phyloP scores from a whole-genome alignment of 2,888 invertebrate genomes.

The Aspidiotus destructor region DNA sequence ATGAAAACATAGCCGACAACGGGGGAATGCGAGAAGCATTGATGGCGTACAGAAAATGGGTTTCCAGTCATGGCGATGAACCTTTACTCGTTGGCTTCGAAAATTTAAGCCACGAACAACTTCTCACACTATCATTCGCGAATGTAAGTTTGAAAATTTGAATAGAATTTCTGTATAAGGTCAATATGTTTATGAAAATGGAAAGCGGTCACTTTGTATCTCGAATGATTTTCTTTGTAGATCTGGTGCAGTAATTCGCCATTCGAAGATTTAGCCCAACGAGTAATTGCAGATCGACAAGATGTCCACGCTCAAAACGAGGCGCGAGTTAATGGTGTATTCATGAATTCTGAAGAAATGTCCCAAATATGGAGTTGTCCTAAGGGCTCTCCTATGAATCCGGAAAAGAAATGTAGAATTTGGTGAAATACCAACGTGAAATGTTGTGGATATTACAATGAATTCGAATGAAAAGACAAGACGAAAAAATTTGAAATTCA shows the following conservation, averaged over 20 bases:
- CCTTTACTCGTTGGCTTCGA: constrained; percentile 57
- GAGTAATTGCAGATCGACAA: neutral
- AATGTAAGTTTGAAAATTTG: no score
- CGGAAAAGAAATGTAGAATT: constrained; percentile 27
- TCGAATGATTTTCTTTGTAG: constrained; percentile 41
- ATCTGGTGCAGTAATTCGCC: neutral
- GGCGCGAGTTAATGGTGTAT: constrained; percentile 57
- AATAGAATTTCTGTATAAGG: constrained; percentile 14
- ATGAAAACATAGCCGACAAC: constrained; percentile 85
- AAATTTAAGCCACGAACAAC: constrained; percentile 58
- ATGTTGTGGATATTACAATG: no score
- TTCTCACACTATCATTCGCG: constrained; percentile 72
- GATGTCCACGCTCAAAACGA: constrained; percentile 48
- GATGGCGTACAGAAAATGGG: constrained; percentile 50
- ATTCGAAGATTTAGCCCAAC: neutral
- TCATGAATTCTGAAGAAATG: constrained; percentile 59
- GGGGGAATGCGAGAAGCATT: constrained; percentile 75
- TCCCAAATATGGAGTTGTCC: constrained; percentile 40
- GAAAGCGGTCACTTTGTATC: neutral
- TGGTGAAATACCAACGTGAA: constrained; percentile 9
- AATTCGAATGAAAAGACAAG: no score
- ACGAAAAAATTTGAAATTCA: no score
- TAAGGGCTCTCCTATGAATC: constrained; percentile 30
- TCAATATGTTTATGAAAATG: neutral
- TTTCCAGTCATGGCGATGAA: constrained; percentile 44